A percentile compares a stretch with the other conserved stretches of the same genome.
Evolutionary conservation across 2,113 vertebrate species (phyloP).

Genomic region (Chamaetylas fuelleborni): DNA sequence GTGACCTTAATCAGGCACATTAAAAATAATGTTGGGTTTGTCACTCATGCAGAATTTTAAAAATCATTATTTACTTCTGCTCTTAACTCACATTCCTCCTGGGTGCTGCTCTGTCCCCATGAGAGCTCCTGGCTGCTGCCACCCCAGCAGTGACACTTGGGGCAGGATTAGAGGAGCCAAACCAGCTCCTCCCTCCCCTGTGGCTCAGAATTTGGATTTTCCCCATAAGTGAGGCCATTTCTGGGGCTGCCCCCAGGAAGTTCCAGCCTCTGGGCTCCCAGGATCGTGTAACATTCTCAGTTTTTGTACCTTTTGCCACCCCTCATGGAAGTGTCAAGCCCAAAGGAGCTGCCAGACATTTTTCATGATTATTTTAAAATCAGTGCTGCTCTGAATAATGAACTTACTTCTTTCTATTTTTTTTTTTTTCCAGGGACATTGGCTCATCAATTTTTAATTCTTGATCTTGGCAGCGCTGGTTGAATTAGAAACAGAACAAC

Average conservation of each 20-base stretch:
- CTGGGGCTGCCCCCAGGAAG: neutral
- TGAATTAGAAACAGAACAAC: constrained; percentile 34
- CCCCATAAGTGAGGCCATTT: neutral
- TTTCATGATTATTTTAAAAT: neutral
- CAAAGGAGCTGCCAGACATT: neutral
- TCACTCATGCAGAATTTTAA: neutral
- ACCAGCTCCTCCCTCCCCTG: accelerated
- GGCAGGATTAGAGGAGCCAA: neutral
- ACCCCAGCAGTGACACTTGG: neutral
- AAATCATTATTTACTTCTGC: neutral
- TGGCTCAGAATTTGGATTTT: neutral
- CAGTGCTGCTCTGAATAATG: neutral
- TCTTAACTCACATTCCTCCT: neutral
- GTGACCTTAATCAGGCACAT: neutral
- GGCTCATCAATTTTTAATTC: constrained; percentile 36
- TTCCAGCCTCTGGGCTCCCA: neutral
- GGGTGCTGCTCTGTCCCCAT: neutral
- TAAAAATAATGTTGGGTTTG: neutral
- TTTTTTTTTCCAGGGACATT: neutral
- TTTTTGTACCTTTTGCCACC: neutral
- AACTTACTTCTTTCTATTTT: neutral
- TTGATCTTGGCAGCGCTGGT: neutral
- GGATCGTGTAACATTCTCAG: neutral
- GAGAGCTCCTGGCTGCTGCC: neutral
- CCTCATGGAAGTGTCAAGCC: neutral